Percentiles rank a stretch among this genome's conserved stretches.
phyloP scores from a whole-genome alignment of 2,113 vertebrate genomes.

The Stigmatopora argus region DNA sequence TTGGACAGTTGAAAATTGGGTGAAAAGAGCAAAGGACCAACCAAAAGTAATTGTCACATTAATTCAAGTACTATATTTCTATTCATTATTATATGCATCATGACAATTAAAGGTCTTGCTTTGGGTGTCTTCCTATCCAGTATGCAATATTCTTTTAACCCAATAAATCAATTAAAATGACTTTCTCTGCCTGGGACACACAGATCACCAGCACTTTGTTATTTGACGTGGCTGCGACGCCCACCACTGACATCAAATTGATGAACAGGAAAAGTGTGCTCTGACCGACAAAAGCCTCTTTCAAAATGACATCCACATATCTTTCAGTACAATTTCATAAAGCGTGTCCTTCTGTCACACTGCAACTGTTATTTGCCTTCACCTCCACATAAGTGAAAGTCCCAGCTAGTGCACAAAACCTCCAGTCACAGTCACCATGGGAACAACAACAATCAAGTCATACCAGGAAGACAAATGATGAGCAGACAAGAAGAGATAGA shows the following conservation, averaged over 20 bases:
- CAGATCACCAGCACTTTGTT: constrained; percentile 29
- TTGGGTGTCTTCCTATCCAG: not conserved
- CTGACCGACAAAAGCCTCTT: not conserved
- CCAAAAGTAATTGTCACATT: not conserved
- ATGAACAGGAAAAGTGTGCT: not conserved
- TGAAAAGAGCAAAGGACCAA: not conserved
- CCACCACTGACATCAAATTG: constrained; percentile 28
- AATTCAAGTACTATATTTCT: not conserved
- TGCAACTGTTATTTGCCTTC: constrained; percentile 30
- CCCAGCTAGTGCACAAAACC: constrained; percentile 37
- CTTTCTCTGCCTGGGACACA: constrained; percentile 22
- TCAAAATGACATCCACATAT: constrained; percentile 5
- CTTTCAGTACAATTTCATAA: constrained; percentile 32
- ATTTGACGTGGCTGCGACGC: constrained; percentile 40
- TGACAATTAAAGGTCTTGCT: not conserved
- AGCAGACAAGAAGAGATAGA: not conserved
- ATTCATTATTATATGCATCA: not conserved
- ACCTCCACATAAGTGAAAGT: constrained; percentile 52
- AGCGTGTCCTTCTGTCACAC: constrained; percentile 30
- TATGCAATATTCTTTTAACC: constrained; percentile 3
- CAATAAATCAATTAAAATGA: constrained; percentile 34
- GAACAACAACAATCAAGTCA: constrained; percentile 33
- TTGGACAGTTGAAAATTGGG: not conserved
- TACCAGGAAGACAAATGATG: not conserved
- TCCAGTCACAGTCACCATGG: constrained; percentile 60